Evolutionary conservation across 2,888 invertebrate genomes (phyloP), one percentile per base, ranked within the genome.

Genomic region (Apomyelois bistriatella): DNA sequence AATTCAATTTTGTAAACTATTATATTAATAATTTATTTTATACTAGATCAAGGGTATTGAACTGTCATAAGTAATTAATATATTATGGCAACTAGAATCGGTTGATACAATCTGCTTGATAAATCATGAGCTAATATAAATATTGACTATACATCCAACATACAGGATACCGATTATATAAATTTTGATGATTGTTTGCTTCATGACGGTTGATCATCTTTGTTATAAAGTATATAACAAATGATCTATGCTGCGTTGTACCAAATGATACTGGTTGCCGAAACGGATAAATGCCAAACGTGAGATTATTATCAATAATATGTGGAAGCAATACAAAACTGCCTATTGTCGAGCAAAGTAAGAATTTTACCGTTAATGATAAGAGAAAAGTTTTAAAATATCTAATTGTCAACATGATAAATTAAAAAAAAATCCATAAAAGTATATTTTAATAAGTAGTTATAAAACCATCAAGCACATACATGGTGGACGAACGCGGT

Each of bases 221-320:
- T 41, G 41, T 41, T 41, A 41, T 41, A 17, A 10, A 41, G 9
- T 15, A 5, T 5, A 22, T 22, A 22, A 22, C 22, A 22, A 22
- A 22, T 22, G 5, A 22, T 22, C 22, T 5, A 22, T 22, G 22
- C 22, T 22, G 5, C 22, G 22, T 2, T 22, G 22, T 22, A 22
- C 22, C n/a, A 46, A 46, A 32, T 32, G 32, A 46, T 32, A 32
- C 32, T 16, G 32, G 15, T 46, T 32, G 48, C 38, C 48, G 38
- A 28, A 48, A 48, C 47, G 30, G 12, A 57, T 54, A 58, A 62
- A 70, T 74, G 82, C 83, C 84, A 82, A 76, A 70, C 70, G 81
- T 80, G 86, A 86, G 83, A 85, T 83, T 72, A 71, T 72, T 72
- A 68, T 73, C 68, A 87, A 87, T 85, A 87, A 87, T 88, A 87